Evolutionary conservation across 2,888 invertebrate genomes (phyloP).

Genomic region (Latheticus oryzae): DNA sequence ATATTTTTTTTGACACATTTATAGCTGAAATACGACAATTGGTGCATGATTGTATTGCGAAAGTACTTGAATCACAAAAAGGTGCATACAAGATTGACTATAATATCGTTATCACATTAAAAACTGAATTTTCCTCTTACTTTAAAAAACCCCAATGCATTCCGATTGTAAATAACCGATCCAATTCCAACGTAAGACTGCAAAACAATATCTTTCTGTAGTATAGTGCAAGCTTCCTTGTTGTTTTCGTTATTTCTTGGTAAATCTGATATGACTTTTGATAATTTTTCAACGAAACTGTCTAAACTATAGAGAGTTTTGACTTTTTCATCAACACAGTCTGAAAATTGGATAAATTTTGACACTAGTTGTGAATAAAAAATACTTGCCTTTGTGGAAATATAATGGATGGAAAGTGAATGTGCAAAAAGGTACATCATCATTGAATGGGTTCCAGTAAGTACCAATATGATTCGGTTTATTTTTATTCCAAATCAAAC

Average conservation of each 20-base stretch:
- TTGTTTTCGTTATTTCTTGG: constrained; percentile 56
- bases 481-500: constrained; percentile 83
- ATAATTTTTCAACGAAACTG: constrained; percentile 70
- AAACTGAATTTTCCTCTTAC: constrained; percentile 88
- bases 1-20: background rate
- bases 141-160: constrained; percentile 87
- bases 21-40: constrained; percentile 10
- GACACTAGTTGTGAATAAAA: background rate
- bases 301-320: constrained; percentile 71
- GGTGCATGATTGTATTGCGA: constrained; percentile 33
- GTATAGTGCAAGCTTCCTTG: constrained; percentile 68
- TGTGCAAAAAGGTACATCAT: constrained; percentile 82
- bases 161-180: constrained; percentile 84
- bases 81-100: constrained; percentile 17
- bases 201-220: constrained; percentile 78
- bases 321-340: constrained; percentile 57
- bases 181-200: constrained; percentile 85
- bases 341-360: constrained; percentile 51
- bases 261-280: constrained; percentile 68
- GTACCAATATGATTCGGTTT: constrained; percentile 75
- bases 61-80: constrained; percentile 18
- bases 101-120: constrained; percentile 66
- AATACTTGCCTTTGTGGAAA: constrained; percentile 74
- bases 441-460: constrained; percentile 89
- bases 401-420: constrained; percentile 84